Base-by-base conservation (phyloP, 2,113 vertebrate genomes). In the Sminthopsis crassicaudata region DNA sequence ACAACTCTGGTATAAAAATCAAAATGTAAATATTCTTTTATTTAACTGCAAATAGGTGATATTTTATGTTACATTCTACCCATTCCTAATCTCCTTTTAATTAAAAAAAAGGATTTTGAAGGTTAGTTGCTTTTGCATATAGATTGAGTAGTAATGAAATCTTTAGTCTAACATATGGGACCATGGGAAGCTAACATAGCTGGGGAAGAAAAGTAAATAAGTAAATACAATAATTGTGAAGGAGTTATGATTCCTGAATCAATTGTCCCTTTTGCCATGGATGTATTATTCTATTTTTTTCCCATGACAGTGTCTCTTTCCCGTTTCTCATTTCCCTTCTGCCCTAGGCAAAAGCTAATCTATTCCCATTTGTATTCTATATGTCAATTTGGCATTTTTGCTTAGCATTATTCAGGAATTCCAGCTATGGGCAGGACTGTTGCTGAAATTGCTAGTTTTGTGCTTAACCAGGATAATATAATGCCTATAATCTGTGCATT, bases 341-440 rank as follows among this genome's bases (percentile, higher is more conserved):
- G 84, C 14, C 24, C 8, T 24, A 76, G 67, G 16, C 67, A 93
- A 91, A 48, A 89, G 90, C 10, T 90, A 96, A 53, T 16, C 1
- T 51, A 19, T 8, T 48, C 27, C 7, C 30, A 27, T 92, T 48
- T 92, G 88, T 60, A 53, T 42, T 24, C 48, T 48, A 93, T 76
- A 52, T 94, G 10, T 42, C 67, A 36, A 46, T 94, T 95, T 96
- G 90, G 93, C 94, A 55, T 14, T 55, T 93, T 26, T 96, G 51
- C 19, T 22, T 52, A 91, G n/a, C 55, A n/a, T 89, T 89, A 91
- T 51, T 94, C 91, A 95, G 42, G 53, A 46, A 57, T 93, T 96
- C 94, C 76, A 26, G 22, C 42, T 96, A 12, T 96, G 89, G 42
- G 8, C 57, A 67, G 46, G 55, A 52, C 8, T 92, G 53, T 42